Conservation (phyloP, 2,113 vertebrate genomes). For the Dermatemys mawii region DNA sequence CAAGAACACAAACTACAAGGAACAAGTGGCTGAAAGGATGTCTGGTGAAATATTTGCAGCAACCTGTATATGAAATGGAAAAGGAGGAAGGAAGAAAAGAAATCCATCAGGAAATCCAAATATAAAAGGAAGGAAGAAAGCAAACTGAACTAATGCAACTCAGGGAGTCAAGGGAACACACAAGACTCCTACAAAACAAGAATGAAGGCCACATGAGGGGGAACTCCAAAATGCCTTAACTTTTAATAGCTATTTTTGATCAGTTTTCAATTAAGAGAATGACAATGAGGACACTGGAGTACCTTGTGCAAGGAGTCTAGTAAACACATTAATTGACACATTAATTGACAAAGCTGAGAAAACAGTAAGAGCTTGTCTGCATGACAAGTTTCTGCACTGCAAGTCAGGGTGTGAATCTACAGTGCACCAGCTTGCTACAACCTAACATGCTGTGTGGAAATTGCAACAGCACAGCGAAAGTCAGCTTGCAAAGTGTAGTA, state of each 20-base stretch:
- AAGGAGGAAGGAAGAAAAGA: neutral
- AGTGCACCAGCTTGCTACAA: neutral
- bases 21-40: neutral
- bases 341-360: neutral
- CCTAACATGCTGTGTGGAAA: neutral
- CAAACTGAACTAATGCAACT: neutral
- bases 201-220: neutral
- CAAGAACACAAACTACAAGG: neutral
- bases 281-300: neutral
- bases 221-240: neutral
- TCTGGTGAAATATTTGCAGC: neutral
- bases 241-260: neutral
- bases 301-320: neutral
- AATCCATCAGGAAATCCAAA: neutral
- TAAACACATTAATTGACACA: rapidly evolving
- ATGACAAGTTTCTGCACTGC: neutral
- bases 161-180: neutral
- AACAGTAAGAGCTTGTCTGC: neutral
- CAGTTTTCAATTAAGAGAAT: neutral
- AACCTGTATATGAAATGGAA: neutral
- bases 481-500: neutral
- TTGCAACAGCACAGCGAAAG: neutral
- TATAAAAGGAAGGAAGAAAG: neutral
- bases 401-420: neutral
- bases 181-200: neutral